Conservation (phyloP, 2,113 vertebrate species). For the Scolopax mira region DNA sequence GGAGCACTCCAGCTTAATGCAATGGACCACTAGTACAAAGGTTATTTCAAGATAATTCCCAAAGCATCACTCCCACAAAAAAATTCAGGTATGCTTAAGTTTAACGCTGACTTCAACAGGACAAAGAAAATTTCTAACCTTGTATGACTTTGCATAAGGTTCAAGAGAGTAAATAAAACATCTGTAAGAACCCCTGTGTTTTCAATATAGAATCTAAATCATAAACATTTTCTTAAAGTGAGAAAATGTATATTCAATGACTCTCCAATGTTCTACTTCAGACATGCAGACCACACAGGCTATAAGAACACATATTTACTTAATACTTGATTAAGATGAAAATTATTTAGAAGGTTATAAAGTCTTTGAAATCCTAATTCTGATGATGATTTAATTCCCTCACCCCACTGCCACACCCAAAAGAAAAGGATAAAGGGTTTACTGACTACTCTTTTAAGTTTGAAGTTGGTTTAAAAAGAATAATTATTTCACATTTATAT, state of each 20-base stretch:
- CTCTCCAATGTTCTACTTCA: neutral
- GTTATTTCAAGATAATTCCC: slow-evolving; percentile 21
- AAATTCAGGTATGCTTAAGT: neutral
- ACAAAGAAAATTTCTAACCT: neutral
- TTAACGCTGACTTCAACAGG: neutral
- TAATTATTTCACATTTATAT: neutral
- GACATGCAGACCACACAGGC: neutral
- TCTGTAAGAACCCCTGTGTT: neutral
- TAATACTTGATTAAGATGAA: neutral
- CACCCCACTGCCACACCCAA: rapidly evolving
- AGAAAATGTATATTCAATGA: neutral
- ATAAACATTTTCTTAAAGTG: neutral
- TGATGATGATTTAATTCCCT: neutral
- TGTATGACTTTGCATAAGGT: neutral
- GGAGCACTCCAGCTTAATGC: neutral
- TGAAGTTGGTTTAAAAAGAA: neutral
- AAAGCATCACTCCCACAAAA: neutral
- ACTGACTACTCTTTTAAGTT: neutral
- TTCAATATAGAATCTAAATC: neutral
- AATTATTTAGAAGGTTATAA: neutral
- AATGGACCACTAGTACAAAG: neutral
- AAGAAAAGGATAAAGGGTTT: neutral
- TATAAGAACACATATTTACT: neutral
- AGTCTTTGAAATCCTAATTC: neutral
- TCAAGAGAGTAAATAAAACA: neutral